Conservation (phyloP, 2,888 invertebrate genomes). For the Lordiphosa fenestrarum region DNA sequence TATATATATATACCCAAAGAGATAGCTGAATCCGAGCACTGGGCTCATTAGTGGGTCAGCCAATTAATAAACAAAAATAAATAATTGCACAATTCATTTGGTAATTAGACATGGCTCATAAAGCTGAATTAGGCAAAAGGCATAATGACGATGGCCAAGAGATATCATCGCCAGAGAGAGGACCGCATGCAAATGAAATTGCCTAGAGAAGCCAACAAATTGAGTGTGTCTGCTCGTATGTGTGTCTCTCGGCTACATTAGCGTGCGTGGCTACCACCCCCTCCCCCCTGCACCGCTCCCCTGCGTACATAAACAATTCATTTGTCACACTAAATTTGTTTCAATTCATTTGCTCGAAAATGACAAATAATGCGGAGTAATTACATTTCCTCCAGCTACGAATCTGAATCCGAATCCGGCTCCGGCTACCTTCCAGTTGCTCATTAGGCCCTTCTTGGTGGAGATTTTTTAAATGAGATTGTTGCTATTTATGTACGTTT, state of each 20-base stretch:
- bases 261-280: not conserved
- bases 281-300: constrained; percentile 3
- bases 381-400: constrained; percentile 49
- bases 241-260: constrained; percentile 23
- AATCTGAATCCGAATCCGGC: constrained; percentile 1
- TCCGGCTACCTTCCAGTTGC: constrained; percentile 22
- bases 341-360: constrained; percentile 78
- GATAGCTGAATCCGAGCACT: constrained; percentile 32
- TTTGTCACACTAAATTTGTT: constrained; percentile 79
- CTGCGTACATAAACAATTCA: constrained; percentile 59
- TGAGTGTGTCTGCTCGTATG: constrained; percentile 48
- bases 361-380: constrained; percentile 72
- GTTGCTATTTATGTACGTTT: constrained; percentile 75
- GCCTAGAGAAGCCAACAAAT: constrained; percentile 64
- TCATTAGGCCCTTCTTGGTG: constrained; percentile 49
- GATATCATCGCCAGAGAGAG: constrained; percentile 27
- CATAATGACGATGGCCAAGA: constrained; percentile 43
- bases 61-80: constrained; percentile 72
- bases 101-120: constrained; percentile 78
- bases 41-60: constrained; percentile 59
- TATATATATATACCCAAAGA: not conserved
- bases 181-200: constrained; percentile 65
- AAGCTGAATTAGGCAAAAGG: constrained; percentile 68
- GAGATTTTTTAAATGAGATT: constrained; percentile 75
- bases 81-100: constrained; percentile 77